phyloP scores from a whole-genome alignment of 2,797 vertebrate species.

The Scolopax bukidnonensis region DNA sequence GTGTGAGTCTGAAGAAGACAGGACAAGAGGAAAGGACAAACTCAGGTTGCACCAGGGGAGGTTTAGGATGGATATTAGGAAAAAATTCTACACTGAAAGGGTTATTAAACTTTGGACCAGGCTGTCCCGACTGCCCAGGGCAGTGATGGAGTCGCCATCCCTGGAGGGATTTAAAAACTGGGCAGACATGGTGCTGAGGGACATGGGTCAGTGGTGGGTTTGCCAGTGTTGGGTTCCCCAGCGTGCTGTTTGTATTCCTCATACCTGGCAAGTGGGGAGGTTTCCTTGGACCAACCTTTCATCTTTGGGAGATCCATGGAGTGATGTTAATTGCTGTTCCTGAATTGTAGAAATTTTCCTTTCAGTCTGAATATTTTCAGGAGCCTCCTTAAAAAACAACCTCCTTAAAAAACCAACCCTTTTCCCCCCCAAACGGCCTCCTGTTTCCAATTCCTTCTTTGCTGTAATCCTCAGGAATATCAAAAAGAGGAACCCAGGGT shows the following conservation, averaged over 20 bases:
- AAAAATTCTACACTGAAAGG: no score
- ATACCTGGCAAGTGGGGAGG: rapidly evolving
- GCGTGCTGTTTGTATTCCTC: neutral
- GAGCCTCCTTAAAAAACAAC: neutral
- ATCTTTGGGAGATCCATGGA: neutral
- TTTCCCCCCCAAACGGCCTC: no score
- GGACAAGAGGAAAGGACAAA: no score
- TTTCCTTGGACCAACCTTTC: neutral
- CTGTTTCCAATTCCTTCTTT: neutral
- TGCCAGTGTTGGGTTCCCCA: neutral
- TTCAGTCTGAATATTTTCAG: neutral
- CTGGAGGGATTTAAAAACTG: no score
- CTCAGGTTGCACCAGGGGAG: no score
- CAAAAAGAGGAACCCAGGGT: neutral
- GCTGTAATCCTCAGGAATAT: neutral
- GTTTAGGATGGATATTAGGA: no score
- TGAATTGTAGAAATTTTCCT: neutral
- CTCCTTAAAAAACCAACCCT: no score
- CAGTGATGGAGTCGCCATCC: no score
- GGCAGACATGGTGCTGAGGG: no score
- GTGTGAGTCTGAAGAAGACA: neutral
- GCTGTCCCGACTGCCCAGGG: no score
- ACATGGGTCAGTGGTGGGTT: no score
- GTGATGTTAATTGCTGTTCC: neutral
- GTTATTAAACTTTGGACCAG: no score